These are phyloP conservation scores for Ooceraea biroi DNA, from an alignment of 1,140 invertebrate genomes.

Conservation along the genomic window DNA sequence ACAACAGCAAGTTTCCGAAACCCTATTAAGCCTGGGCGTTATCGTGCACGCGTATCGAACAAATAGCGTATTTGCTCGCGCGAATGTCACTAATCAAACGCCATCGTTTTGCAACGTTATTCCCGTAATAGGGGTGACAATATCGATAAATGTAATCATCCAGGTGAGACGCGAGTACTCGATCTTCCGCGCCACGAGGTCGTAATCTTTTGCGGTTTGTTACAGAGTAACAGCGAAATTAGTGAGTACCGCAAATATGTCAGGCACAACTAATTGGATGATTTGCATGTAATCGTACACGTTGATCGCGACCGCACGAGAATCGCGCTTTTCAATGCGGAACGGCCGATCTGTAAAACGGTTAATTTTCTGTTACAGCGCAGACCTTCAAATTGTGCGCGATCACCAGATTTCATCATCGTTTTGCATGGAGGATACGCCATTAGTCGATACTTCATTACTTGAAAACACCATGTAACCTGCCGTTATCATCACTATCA, in stretches of 20 bases:
- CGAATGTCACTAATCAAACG: not conserved
- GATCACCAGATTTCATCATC: slow-evolving; percentile 72
- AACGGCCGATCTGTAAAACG: slow-evolving; percentile 73
- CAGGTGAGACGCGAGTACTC: slow-evolving; percentile 60
- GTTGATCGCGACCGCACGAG: slow-evolving; percentile 71
- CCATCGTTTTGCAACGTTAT: not conserved
- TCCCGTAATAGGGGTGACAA: slow-evolving; percentile 37
- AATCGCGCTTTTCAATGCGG: slow-evolving; percentile 71
- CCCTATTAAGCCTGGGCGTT: slow-evolving; percentile 38
- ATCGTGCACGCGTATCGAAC: slow-evolving; percentile 27
- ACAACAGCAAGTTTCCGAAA: slow-evolving; percentile 43
- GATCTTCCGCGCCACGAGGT: slow-evolving; percentile 64
- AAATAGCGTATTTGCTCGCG: not conserved
- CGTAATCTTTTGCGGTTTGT: slow-evolving; percentile 71
- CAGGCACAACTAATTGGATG: slow-evolving; percentile 74
- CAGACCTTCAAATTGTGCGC: slow-evolving; percentile 70
- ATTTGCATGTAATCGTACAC: slow-evolving; percentile 75
- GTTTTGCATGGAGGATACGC: slow-evolving; percentile 53
- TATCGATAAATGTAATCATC: slow-evolving; percentile 63
- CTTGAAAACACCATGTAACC: slow-evolving; percentile 67
- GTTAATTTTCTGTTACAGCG: slow-evolving; percentile 70
- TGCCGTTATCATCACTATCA: slow-evolving; percentile 65
- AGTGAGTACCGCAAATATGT: slow-evolving; percentile 74
- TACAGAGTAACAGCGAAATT: slow-evolving; percentile 69
- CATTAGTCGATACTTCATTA: slow-evolving; percentile 73